Percentiles rank a stretch among this genome's conserved stretches.
Evolutionary conservation across 2,888 invertebrate species (phyloP).

Genomic region (Coelopa pilipes): DNA sequence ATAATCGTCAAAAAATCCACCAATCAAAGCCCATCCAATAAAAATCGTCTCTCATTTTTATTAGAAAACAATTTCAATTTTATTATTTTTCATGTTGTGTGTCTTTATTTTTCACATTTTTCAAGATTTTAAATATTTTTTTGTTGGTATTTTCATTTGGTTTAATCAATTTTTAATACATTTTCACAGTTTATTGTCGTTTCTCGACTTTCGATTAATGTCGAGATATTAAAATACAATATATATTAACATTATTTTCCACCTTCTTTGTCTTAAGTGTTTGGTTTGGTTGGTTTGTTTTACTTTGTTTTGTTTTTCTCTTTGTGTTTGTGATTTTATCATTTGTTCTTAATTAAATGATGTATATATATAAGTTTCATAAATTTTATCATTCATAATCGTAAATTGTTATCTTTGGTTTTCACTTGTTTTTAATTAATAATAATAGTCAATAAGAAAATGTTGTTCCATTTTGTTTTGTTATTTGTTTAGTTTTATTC

Average conservation of each 20-base stretch:
- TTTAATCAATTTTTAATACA: conserved; percentile 52
- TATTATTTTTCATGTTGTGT: conserved; percentile 32
- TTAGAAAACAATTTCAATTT: conserved; percentile 50
- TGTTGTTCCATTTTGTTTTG: conserved; percentile 27
- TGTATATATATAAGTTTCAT: conserved; percentile 15
- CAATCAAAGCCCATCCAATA: too few relatives aligned
- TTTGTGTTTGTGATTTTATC: conserved; percentile 29
- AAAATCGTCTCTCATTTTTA: conserved; percentile 40
- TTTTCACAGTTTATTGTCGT: conserved; percentile 68
- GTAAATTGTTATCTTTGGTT: conserved; percentile 11
- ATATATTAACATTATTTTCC: conserved; percentile 35
- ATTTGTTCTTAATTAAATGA: conserved; percentile 19
- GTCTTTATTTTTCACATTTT: conserved; percentile 40
- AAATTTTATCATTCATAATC: conserved; percentile 3
- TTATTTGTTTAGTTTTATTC: conserved; percentile 8
- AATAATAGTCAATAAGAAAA: conserved; percentile 31
- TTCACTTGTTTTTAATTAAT: conserved; percentile 22
- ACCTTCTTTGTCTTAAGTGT: conserved; percentile 29
- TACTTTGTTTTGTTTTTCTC: conserved; percentile 6
- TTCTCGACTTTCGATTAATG: conserved; percentile 67
- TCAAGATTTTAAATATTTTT: conserved; percentile 38
- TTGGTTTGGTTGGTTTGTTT: conserved; percentile 30
- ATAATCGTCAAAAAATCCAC: too few relatives aligned
- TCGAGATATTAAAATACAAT: conserved; percentile 66
- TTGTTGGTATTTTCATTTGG: conserved; percentile 35